Evolutionary conservation across 2,888 invertebrate genomes (phyloP), one percentile per base, ranked within the genome.

Genomic region (Lithophane socia): DNA sequence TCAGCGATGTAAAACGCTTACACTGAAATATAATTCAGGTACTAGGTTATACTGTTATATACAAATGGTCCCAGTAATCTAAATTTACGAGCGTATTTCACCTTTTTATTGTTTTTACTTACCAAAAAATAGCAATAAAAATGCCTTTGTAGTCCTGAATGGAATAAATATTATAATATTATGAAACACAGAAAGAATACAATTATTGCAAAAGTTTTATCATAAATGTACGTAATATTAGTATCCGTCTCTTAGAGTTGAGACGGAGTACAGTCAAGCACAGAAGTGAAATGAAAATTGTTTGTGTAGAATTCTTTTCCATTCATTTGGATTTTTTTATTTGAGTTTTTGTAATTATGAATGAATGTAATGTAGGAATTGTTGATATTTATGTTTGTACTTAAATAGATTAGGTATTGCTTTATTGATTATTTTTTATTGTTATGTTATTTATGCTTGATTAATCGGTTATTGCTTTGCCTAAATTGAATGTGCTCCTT

Each of bases 161-260:
- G 56, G 58, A 82, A 85, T 75, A 69, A 69, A 72, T 75, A 82
- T 81, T 72, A 82, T 61, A 67, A 67, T 58, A 82, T 64, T 84
- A 70, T 67, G 70, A 67, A 76, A 68, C 52, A 82, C 61, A 76
- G 73, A 82, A 83, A 82, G 86, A 86, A 69, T 64, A 83, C 86
- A 86, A 86, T 82, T 82, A 83, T 83, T 86, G 42, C 86, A 61
- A 83, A 83, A 83, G 83, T 83, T 83, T 82, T 82, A 77, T 82
- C 77, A 83, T 82, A 83, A 83, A 86, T 82, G 86, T 83, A 79
- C 66, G 83, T 73, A 13, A 76, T 85, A 64, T 71, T 73, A 52
- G 70, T 77, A 73, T 71, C 73, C 67, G 67, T 86, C 73, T 75
- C 60, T 71, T 44, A 65, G 61, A 82, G 75, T 73, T 67, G 69